These are phyloP conservation scores for Pseudachorutes palmiensis DNA, from an alignment of 1,140 invertebrate species.

Conservation along the genomic window DNA sequence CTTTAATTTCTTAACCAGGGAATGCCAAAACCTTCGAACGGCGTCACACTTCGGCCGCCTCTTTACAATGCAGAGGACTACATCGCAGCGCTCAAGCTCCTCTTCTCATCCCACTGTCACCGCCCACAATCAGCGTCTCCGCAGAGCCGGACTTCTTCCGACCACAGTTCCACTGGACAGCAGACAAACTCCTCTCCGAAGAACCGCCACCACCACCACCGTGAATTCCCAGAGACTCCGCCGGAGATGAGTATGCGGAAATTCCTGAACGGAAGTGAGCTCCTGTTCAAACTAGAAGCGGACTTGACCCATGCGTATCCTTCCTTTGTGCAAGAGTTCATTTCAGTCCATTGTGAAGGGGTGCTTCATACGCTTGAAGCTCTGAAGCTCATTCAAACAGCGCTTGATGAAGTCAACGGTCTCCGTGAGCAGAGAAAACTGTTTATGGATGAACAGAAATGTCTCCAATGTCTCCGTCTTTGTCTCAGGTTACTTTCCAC, in stretches of 20 bases:
- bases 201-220: conserved; percentile 39
- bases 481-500: conserved; percentile 54
- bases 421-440: conserved; percentile 50
- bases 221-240: conserved; percentile 38
- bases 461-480: conserved; percentile 71
- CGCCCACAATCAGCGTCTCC: conserved; percentile 15
- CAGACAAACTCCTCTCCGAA: neutral
- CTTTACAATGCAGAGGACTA: conserved; percentile 35
- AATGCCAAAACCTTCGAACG: neutral
- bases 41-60: conserved; percentile 26
- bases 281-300: conserved; percentile 74
- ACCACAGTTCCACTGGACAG: conserved; percentile 18
- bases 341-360: conserved; percentile 71
- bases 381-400: conserved; percentile 67
- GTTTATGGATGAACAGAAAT: conserved; percentile 76
- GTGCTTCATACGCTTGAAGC: conserved; percentile 69
- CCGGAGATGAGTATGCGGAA: conserved; percentile 76
- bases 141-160: conserved; percentile 14
- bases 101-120: conserved; percentile 19
- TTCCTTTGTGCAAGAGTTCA: conserved; percentile 78
- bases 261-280: conserved; percentile 73
- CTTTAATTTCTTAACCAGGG: neutral
- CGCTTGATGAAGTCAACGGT: conserved; percentile 32
- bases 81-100: conserved; percentile 26
- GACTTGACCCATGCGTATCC: conserved; percentile 59